Conservation (phyloP, 1,140 invertebrate species). For the Pemphigus obesinymphae region DNA sequence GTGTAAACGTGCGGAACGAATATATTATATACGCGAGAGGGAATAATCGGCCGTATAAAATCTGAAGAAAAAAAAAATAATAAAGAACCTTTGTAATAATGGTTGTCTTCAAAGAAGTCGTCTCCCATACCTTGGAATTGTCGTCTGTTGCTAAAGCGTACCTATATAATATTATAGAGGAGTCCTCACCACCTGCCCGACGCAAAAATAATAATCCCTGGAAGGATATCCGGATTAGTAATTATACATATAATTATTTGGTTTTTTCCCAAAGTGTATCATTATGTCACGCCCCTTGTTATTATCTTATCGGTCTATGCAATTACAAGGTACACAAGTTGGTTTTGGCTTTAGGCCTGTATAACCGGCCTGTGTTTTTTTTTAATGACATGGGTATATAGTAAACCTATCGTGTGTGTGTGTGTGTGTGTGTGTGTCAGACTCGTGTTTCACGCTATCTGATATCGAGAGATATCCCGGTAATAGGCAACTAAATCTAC, state of each 20-base stretch:
- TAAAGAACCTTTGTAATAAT: neutral
- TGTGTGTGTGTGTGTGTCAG: neutral
- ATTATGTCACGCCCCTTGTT: constrained; percentile 34
- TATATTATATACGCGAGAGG: neutral
- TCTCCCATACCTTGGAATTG: neutral
- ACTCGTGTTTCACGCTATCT: constrained; percentile 38
- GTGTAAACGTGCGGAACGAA: constrained; percentile 3
- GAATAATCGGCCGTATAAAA: neutral
- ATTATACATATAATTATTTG: neutral
- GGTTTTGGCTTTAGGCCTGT: neutral
- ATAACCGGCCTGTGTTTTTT: constrained; percentile 3
- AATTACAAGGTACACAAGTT: neutral
- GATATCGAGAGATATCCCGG: constrained; percentile 16
- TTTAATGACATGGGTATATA: neutral
- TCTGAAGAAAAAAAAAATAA: neutral
- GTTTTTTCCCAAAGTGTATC: neutral
- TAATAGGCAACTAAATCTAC: constrained; percentile 42
- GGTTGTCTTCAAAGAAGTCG: neutral
- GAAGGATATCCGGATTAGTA: constrained; percentile 6
- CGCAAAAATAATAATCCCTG: constrained; percentile 15
- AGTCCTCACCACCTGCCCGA: constrained; percentile 7
- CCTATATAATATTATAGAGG: neutral
- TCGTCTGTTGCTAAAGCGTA: neutral
- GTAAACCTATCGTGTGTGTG: neutral
- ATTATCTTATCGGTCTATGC: constrained; percentile 22